Base-by-base conservation (phyloP, 2,888 invertebrate species). In the Melieria picta region DNA sequence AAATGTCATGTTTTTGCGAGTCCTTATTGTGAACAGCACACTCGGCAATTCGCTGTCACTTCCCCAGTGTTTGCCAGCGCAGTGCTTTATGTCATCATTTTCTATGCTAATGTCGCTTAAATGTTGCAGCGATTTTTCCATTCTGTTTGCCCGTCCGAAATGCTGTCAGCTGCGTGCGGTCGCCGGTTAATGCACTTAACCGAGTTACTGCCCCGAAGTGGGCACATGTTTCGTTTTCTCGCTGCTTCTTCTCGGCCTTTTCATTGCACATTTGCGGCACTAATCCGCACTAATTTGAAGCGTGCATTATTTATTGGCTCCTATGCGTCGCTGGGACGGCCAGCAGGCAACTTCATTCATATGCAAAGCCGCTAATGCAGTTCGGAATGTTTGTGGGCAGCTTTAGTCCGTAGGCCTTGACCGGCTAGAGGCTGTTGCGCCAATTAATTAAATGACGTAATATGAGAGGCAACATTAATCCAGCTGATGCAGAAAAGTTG, bases 51-150 rank as follows among this genome's bases (percentile, higher is more conserved):
- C 63, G 66, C 62, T 67, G 48, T 45, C 71, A 61, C 66, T 7
- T 48, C n/a, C 5, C 30, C 48, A 60, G 45, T 52, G 48, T 42
- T 30, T 66, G 46, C 47, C 52, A 64, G 7, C 45, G 50, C 60
- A 42, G 16, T 47, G 65, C 43, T 42, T 83, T 78, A 81, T 79
- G 79, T 81, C 81, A 81, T 83, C 81, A 83, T 81, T 77, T 68
- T 72, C 67, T 71, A 76, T 76, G 74, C 74, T 76, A 78, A 78
- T 75, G 69, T 71, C 61, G 57, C 71, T 69, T 74, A 74, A 74
- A 69, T 66, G 64, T 58, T 68, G 60, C 52, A 46, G 6, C 42
- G 60, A n/a, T 11, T 16, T 47, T 55, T 57, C 30, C 30, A 13
- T 47, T 4, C 57, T 63, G 47, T 57, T 58, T 43, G 58, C 48